Evolutionary conservation across 2,888 invertebrate genomes (phyloP).

Genomic region (Chrysomela aeneicollis): DNA sequence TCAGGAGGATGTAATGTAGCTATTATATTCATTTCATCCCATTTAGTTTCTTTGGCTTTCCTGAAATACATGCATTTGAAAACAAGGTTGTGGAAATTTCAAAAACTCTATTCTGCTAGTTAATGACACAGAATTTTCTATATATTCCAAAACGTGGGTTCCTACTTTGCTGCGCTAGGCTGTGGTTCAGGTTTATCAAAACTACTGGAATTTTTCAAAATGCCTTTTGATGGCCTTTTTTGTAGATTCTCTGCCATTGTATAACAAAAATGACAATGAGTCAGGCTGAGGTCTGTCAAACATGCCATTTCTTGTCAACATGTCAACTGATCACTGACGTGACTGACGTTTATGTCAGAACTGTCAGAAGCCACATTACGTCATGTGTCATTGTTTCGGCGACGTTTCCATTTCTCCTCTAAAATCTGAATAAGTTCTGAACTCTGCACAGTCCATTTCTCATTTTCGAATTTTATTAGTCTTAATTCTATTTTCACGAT

Average conservation of each 20-base stretch:
- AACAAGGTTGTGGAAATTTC: conserved; percentile 6
- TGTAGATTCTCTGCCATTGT: conserved; percentile 80
- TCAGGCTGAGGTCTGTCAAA: conserved; percentile 14
- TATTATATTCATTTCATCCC: conserved; percentile 98
- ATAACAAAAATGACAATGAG: conserved; percentile 29
- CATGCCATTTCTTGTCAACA: background rate
- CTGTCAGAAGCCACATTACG: no score
- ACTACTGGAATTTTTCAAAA: conserved; percentile 91
- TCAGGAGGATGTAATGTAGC: conserved; percentile 97
- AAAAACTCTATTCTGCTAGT: background rate
- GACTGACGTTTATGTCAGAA: background rate
- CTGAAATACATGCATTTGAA: conserved; percentile 42
- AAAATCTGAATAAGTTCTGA: no score
- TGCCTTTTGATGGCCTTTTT: conserved; percentile 88
- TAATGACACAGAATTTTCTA: background rate
- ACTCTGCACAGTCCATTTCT: no score
- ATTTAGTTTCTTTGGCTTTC: conserved; percentile 74
- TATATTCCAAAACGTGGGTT: conserved; percentile 10
- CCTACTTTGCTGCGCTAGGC: conserved; percentile 48
- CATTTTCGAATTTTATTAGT: no score
- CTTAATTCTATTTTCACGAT: no score
- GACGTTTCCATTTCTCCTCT: background rate
- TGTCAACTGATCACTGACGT: background rate
- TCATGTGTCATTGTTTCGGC: background rate
- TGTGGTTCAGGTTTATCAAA: conserved; percentile 73